Evolutionary conservation across 2,797 vertebrate genomes (phyloP), one percentile per base, ranked within the genome.

Genomic region (Platyrinchus mystaceus): DNA sequence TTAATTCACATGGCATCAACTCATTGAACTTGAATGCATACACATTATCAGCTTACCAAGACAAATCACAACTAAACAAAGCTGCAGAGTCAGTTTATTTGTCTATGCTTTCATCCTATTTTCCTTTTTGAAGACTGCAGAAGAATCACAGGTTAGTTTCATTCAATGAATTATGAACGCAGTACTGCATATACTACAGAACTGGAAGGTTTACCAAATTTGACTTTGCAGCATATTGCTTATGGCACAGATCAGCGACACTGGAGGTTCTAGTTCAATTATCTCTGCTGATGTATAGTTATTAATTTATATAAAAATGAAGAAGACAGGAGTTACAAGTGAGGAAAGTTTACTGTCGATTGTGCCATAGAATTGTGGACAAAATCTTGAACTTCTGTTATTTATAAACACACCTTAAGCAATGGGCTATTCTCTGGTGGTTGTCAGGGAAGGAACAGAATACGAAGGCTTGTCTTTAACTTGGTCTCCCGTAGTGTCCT

Each of bases 41-140:
- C 28, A 64, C 15, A 62, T 52, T 59, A 89, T 60, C 43, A 77
- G 34, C 24, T 82, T 73, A 83, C 52, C 44, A 58, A 60, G 46
- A 94, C 14, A 90, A 94, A 94, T 64, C 68, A 70, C 70, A 87
- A 56, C 47, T 50, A 76, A 91, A 84, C 36, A 73, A 79, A 66
- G 36, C 77, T 86, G 24, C 34, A 60, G 59, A 91, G 39, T 28
- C 56, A 55, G 68, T 67, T 62, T 69, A 7, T 66, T 81, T 93
- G 91, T 30, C 85, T 70, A 56, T 50, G 56, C 10, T 88, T 79
- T 88, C 44, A 55, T 55, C 10, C 6, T 56, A 53, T 67, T 86
- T 88, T 86, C 55, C 14, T 56, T 39, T 52, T 36, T 56, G 56
- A 86, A 91, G 34, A 79, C 47, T 79, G 30, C 37, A 80, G 64